Evolutionary conservation across 2,113 vertebrate species (phyloP).

Genomic region (Cygnus atratus): DNA sequence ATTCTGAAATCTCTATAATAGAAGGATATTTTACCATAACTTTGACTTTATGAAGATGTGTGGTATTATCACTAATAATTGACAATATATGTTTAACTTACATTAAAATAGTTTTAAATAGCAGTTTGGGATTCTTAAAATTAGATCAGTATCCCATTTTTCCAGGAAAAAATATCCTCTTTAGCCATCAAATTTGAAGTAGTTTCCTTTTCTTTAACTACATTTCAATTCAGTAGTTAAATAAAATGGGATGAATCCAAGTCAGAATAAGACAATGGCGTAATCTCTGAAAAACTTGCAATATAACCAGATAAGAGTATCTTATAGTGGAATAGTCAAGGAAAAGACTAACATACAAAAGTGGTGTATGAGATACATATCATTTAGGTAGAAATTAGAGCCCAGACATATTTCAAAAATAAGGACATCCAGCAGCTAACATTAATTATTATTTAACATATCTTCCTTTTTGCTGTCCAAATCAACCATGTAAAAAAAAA

Average conservation of each 20-base stretch:
- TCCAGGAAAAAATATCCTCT: neutral
- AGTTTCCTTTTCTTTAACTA: neutral
- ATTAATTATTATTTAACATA: neutral
- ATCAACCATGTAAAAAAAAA: neutral
- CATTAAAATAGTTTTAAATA: neutral
- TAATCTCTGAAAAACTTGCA: neutral
- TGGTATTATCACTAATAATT: neutral
- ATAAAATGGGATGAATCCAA: neutral
- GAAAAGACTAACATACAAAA: neutral
- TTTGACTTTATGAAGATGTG: neutral
- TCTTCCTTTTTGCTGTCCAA: neutral
- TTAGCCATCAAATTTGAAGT: neutral
- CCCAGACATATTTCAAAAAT: neutral
- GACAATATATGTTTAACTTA: neutral
- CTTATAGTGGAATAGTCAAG: neutral
- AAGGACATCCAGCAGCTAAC: neutral
- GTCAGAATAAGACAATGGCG: neutral
- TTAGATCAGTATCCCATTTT: neutral
- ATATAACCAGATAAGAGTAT: neutral
- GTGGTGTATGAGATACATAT: neutral
- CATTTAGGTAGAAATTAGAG: neutral
- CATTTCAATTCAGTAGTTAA: neutral
- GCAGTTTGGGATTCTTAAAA: neutral
- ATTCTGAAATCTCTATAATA: neutral
- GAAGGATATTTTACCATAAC: neutral